Percentiles rank a stretch among this genome's conserved stretches.
Evolutionary conservation across 2,113 vertebrate species (phyloP).

Genomic region (Hyperoodon ampullatus): DNA sequence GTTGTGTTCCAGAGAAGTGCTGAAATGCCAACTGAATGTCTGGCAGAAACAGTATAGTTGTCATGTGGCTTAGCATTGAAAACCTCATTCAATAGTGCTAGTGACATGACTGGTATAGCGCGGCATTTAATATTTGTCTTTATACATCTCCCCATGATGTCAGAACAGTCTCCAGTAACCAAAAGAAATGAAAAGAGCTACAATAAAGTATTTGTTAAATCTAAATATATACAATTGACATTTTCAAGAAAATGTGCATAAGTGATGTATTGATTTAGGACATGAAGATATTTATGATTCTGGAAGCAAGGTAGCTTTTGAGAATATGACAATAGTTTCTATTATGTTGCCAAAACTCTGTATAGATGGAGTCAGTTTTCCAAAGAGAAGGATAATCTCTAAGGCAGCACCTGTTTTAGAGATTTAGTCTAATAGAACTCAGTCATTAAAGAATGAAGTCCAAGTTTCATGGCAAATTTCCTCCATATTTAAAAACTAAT

Average conservation of each 20-base stretch:
- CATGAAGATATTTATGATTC: constrained; percentile 81
- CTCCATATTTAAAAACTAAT: constrained; percentile 26
- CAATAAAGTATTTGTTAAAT: constrained; percentile 83
- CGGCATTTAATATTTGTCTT: constrained; percentile 82
- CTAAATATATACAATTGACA: constrained; percentile 81
- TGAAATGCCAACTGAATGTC: constrained; percentile 72
- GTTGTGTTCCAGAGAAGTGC: constrained; percentile 56
- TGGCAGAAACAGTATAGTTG: constrained; percentile 70
- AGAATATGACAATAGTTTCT: constrained; percentile 81
- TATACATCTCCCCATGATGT: constrained; percentile 79
- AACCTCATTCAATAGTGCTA: constrained; percentile 73
- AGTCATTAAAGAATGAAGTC: not conserved
- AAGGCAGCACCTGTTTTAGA: constrained; percentile 76
- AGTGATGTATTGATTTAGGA: constrained; percentile 81
- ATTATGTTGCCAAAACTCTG: constrained; percentile 76
- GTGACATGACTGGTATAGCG: constrained; percentile 74
- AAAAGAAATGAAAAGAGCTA: constrained; percentile 81
- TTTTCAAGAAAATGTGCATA: constrained; percentile 80
- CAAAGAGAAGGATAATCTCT: constrained; percentile 77
- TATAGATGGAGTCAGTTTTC: constrained; percentile 78
- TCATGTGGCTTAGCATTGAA: constrained; percentile 75
- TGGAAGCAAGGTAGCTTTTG: constrained; percentile 81
- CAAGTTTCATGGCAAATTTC: not conserved
- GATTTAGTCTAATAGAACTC: constrained; percentile 75
- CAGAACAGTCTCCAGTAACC: constrained; percentile 79